Evolutionary conservation across 2,113 vertebrate species (phyloP).

Genomic region (Sylvia atricapilla): DNA sequence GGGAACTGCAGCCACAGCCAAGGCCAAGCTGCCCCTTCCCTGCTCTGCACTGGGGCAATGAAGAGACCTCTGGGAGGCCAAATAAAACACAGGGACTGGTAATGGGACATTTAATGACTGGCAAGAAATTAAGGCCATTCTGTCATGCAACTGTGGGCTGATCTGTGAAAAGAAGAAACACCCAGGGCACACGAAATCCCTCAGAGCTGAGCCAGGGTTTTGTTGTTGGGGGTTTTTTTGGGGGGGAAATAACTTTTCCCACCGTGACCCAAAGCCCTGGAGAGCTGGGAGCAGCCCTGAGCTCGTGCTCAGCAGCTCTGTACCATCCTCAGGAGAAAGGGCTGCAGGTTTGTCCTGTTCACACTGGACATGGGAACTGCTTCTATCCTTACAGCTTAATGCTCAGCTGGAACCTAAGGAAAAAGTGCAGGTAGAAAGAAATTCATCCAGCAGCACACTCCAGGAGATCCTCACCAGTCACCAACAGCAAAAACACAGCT

Average conservation of each 20-base stretch:
- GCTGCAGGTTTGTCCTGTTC: neutral
- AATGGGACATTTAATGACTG: neutral
- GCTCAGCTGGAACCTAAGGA: neutral
- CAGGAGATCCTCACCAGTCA: neutral
- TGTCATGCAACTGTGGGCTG: constrained; percentile 39
- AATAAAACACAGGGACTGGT: neutral
- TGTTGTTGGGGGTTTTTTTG: no score
- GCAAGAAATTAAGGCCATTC: constrained; percentile 32
- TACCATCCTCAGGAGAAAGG: neutral
- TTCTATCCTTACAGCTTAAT: neutral
- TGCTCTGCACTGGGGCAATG: neutral
- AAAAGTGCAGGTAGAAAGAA: neutral
- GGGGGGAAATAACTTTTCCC: neutral
- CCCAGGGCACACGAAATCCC: neutral
- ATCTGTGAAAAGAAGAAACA: neutral
- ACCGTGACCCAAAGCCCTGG: neutral
- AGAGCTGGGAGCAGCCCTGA: neutral
- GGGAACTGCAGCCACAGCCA: neutral
- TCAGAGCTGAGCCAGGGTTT: accelerated
- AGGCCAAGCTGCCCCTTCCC: neutral
- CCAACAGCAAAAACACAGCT: constrained; percentile 28
- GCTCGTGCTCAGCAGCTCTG: neutral
- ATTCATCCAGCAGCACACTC: neutral
- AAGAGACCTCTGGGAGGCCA: neutral
- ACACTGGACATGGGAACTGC: neutral